phyloP scores from a whole-genome alignment of 2,797 vertebrate genomes.

The Lemur catta region DNA sequence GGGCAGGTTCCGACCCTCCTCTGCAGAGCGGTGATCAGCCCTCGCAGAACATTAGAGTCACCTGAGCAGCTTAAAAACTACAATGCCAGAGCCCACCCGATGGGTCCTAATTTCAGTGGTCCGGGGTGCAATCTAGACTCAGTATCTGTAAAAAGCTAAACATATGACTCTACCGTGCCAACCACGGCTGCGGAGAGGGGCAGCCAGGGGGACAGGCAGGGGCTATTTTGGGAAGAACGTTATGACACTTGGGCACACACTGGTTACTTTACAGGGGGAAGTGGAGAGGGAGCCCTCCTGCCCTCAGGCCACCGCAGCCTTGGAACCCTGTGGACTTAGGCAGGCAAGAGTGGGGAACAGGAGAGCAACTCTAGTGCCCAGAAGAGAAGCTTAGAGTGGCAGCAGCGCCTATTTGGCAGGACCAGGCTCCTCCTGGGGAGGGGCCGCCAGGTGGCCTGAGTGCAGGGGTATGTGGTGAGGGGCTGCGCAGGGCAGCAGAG shows the following conservation, averaged over 20 bases:
- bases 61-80: neutral
- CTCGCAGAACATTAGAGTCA: neutral
- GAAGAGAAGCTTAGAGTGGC: neutral
- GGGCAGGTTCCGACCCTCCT: neutral
- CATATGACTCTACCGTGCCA: neutral
- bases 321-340: neutral
- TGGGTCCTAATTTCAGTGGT: rapidly evolving
- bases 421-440: rapidly evolving
- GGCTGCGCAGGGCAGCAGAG: neutral
- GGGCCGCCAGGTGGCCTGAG: rapidly evolving
- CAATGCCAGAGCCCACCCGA: rapidly evolving
- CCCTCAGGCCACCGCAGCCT: neutral
- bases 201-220: neutral
- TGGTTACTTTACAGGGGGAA: too few species aligned
- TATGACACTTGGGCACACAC: neutral
- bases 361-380: neutral
- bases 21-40: rapidly evolving
- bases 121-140: neutral
- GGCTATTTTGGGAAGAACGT: neutral
- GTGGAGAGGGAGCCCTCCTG: neutral
- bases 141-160: neutral
- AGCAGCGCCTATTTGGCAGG: neutral
- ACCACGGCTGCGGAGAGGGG: neutral
- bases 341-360: neutral
- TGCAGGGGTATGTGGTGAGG: neutral